Percentiles rank a stretch among this genome's conserved stretches.
Evolutionary conservation across 37 sponge, comb jelly and placozoan species (phyloP).

Genomic region (Haliclona indistincta): DNA sequence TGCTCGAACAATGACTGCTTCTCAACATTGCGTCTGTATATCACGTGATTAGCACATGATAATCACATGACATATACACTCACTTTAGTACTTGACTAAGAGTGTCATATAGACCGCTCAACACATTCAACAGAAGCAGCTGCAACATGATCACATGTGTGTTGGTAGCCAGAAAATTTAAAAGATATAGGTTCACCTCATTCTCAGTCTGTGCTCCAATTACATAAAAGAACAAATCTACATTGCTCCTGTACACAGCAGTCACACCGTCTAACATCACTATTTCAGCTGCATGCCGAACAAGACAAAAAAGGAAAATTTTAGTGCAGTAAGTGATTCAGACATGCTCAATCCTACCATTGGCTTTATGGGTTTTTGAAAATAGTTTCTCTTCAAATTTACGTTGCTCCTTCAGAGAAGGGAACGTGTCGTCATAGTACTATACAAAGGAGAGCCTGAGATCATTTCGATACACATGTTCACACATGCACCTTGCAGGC

Average conservation of each 20-base stretch:
- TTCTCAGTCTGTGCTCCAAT: conserved; percentile 88
- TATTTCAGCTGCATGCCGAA: conserved; percentile 95
- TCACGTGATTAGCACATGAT: not conserved
- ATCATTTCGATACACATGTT: not conserved
- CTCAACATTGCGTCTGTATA: conserved; percentile 83
- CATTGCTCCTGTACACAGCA: conserved; percentile 82
- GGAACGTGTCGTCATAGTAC: conserved; percentile 72
- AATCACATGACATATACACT: not conserved
- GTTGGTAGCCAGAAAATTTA: too few species aligned
- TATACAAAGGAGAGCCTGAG: conserved; percentile 23
- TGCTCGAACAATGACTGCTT: conserved; percentile 76
- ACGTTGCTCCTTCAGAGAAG: conserved; percentile 77
- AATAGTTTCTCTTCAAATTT: conserved; percentile 86
- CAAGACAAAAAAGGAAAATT: too few species aligned
- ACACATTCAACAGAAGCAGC: conserved; percentile 81
- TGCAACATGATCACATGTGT: not conserved
- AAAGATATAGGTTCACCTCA: conserved; percentile 54
- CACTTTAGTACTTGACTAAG: conserved; percentile 73
- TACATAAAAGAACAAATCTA: conserved; percentile 89
- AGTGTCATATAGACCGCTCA: conserved; percentile 84
- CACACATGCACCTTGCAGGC: conserved; percentile 71
- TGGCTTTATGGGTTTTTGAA: conserved; percentile 75
- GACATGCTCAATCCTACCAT: conserved; percentile 35
- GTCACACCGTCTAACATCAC: conserved; percentile 88
- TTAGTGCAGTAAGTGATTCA: not conserved